These are phyloP conservation scores for Cataglyphis rosenhaueri DNA, from an alignment of 2,888 invertebrate species.

Conservation along the genomic window DNA sequence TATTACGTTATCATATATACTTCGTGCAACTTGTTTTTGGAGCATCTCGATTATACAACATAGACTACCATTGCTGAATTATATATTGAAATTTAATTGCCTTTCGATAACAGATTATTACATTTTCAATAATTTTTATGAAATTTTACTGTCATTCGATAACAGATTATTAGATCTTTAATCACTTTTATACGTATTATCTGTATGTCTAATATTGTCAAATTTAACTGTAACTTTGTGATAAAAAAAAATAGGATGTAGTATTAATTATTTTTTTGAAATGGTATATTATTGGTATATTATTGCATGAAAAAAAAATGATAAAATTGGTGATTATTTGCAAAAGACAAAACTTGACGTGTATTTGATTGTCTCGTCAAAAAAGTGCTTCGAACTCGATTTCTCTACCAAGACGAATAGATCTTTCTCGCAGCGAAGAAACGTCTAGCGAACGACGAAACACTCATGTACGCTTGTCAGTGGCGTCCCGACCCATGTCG, in stretches of 20 bases:
- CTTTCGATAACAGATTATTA: background rate
- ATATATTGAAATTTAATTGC: background rate
- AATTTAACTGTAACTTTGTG: background rate
- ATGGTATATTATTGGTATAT: background rate
- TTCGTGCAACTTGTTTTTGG: conserved; percentile 34
- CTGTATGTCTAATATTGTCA: background rate
- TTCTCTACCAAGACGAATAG: conserved; percentile 57
- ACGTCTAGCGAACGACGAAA: conserved; percentile 62
- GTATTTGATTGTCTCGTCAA: conserved; percentile 21
- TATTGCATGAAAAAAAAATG: background rate
- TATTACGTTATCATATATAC: conserved; percentile 33
- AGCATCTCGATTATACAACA: conserved; percentile 22
- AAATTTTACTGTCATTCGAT: conserved; percentile 3
- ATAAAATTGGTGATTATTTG: background rate
- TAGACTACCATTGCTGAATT: background rate
- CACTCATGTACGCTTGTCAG: conserved; percentile 61
- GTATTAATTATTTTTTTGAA: background rate
- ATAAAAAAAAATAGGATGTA: background rate
- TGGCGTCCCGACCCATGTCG: conserved; percentile 53
- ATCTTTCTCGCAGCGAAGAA: conserved; percentile 33
- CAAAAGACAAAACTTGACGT: background rate
- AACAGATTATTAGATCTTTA: background rate
- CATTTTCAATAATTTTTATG: too few species aligned
- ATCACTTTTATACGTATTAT: background rate
- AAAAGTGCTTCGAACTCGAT: conserved; percentile 38